Percentiles rank a stretch among this genome's conserved stretches.
Evolutionary conservation across 2,888 invertebrate genomes (phyloP).

Genomic region (Andrena bucephala): DNA sequence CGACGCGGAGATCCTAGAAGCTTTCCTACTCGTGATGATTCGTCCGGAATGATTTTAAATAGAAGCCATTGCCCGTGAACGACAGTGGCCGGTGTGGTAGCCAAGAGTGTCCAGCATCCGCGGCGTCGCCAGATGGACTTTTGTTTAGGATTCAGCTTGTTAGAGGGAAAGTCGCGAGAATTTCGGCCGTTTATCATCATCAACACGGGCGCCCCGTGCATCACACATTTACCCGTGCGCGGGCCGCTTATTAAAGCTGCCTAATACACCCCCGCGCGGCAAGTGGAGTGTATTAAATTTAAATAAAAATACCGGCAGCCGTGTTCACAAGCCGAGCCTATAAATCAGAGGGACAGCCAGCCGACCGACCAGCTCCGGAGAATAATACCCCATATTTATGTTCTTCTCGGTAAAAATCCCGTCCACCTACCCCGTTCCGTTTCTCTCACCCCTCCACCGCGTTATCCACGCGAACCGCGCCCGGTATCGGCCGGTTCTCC

Average conservation of each 20-base stretch:
- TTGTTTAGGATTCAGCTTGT: slow-evolving; percentile 45
- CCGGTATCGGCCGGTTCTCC: slow-evolving; percentile 59
- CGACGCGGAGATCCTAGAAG: background rate
- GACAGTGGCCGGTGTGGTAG: background rate
- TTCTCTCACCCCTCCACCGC: slow-evolving; percentile 55
- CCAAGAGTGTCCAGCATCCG: background rate
- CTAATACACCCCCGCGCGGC: slow-evolving; percentile 78
- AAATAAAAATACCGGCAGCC: slow-evolving; percentile 85
- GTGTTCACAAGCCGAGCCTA: slow-evolving; percentile 83
- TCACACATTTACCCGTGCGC: slow-evolving; percentile 54
- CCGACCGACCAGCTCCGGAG: slow-evolving; percentile 80
- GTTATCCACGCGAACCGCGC: slow-evolving; percentile 51
- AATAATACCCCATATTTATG: slow-evolving; percentile 84
- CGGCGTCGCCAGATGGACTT: slow-evolving; percentile 6
- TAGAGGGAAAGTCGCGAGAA: slow-evolving; percentile 38
- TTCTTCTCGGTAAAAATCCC: slow-evolving; percentile 78
- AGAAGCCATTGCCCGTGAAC: background rate
- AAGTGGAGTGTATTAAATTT: slow-evolving; percentile 84
- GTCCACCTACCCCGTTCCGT: slow-evolving; percentile 65
- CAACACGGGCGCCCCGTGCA: slow-evolving; percentile 50
- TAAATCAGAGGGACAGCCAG: slow-evolving; percentile 82
- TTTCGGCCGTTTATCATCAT: slow-evolving; percentile 70
- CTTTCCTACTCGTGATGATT: background rate
- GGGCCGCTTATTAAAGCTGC: slow-evolving; percentile 73
- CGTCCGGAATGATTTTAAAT: background rate